Evolutionary conservation across 2,113 vertebrate species (phyloP).

Genomic region (Tenebrosternarchus preto): DNA sequence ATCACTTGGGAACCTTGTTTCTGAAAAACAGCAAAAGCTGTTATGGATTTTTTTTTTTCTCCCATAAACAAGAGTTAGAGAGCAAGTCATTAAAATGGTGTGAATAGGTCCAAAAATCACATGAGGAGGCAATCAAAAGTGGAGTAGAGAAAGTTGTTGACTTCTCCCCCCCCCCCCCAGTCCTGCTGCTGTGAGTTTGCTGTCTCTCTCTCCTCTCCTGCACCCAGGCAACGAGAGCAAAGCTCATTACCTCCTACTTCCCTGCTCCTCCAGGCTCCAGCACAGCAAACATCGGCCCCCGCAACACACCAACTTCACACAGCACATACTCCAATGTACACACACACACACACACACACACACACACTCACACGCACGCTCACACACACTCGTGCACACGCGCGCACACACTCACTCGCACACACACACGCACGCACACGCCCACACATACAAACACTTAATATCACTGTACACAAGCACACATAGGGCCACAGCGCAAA

Average conservation of each 20-base stretch:
- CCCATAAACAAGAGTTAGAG: slow-evolving; percentile 32
- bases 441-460: background rate
- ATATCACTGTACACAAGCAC: background rate
- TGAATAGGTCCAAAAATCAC: slow-evolving; percentile 34
- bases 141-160: slow-evolving; percentile 50
- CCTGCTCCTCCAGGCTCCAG: slow-evolving; percentile 54
- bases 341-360: slow-evolving; percentile 20
- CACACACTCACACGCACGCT: slow-evolving; percentile 11
- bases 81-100: slow-evolving; percentile 51
- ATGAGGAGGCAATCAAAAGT: slow-evolving; percentile 50
- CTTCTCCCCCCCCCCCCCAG: slow-evolving; percentile 39
- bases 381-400: background rate
- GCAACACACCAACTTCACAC: slow-evolving; percentile 49
- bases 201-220: slow-evolving; percentile 49
- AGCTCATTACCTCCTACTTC: slow-evolving; percentile 57
- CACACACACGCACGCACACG: slow-evolving; percentile 3
- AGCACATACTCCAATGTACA: slow-evolving; percentile 24
- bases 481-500: slow-evolving; percentile 18
- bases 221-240: slow-evolving; percentile 54
- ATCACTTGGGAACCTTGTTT: slow-evolving; percentile 12
- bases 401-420: background rate
- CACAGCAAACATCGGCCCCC: slow-evolving; percentile 53
- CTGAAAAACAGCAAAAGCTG: slow-evolving; percentile 26
- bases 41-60: slow-evolving; percentile 22
- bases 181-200: slow-evolving; percentile 43